These are phyloP conservation scores for Reticulitermes lucifugus DNA, from an alignment of 2,888 invertebrate species.

Conservation along the genomic window DNA sequence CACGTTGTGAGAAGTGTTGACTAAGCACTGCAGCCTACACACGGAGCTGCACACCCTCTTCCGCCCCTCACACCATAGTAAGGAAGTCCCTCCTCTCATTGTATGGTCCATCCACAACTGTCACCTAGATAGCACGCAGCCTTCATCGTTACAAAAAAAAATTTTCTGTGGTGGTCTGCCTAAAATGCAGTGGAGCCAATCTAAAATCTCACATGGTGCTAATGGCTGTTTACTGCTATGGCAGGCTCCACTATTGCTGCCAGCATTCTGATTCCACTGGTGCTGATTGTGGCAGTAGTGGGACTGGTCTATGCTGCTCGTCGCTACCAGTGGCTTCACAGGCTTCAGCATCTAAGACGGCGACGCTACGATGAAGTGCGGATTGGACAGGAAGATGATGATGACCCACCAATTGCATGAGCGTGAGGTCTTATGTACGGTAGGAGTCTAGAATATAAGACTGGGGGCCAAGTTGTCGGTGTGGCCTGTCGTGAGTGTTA, in stretches of 20 bases:
- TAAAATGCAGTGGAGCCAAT: too few species aligned
- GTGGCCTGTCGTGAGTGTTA: neutral
- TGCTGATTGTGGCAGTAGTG: constrained; percentile 40
- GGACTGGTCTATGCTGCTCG: constrained; percentile 46
- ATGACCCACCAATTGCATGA: constrained; percentile 49
- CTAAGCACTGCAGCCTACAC: too few species aligned
- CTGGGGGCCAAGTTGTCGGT: neutral
- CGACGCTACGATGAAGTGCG: constrained; percentile 51
- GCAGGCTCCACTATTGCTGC: constrained; percentile 49
- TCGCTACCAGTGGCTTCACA: constrained; percentile 50
- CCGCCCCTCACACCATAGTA: too few species aligned
- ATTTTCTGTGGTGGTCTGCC: too few species aligned
- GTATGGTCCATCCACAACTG: too few species aligned
- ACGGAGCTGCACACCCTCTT: too few species aligned
- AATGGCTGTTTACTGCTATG: neutral
- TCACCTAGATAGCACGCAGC: too few species aligned
- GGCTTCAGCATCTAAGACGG: constrained; percentile 44
- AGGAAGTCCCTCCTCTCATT: too few species aligned
- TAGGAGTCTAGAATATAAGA: neutral
- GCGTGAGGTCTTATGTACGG: neutral
- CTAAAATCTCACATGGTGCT: neutral
- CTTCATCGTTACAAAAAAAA: too few species aligned
- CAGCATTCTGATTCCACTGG: constrained; percentile 48
- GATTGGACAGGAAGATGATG: constrained; percentile 51
- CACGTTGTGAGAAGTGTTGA: too few species aligned